Evolutionary conservation across 2,797 vertebrate species (phyloP), one percentile per base, ranked within the genome.

Genomic region (Brotula barbata): DNA sequence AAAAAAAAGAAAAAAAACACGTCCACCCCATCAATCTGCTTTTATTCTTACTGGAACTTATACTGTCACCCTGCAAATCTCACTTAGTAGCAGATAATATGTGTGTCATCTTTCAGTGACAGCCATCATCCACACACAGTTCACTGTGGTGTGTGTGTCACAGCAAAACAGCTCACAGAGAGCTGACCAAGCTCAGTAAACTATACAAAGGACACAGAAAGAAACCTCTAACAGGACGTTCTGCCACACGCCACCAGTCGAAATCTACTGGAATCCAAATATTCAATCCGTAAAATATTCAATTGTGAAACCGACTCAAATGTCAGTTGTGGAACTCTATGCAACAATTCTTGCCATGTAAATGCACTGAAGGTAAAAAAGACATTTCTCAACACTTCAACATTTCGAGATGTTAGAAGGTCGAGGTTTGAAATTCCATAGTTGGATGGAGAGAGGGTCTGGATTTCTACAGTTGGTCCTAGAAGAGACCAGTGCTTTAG

Each of bases 321-420:
- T 3, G 1, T 54, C 28, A 45, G 34, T 21, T 52, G n/a, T 23
- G 8, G 51, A 47, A 54, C 40, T 47, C 17, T 48, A 37, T 20
- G 14, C n/a, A 31, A 39, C 13, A 74, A 57, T 43, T 28, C 22
- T 68, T 54, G 73, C 88, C 88, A 86, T 89, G 88, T 81, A 88
- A 90, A 90, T 86, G 84, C 75, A 84, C 85, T 65, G 74, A 75
- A 1, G 21, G 7, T 58, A 37, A 40, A 45, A 22, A n/a, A n/a
- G n/a, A n/a, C n/a, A n/a, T n/a, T n/a, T 33, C 23, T n/a, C 23
- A 68, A 36, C 58, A 23, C 4, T 53, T 73, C 39, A 45, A 57
- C 23, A 57, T 47, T 6, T 0, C 39, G 40, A 16, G 25, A 28
- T 28, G 25, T 46, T 45, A 56, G 5, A 17, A 48, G 28, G 17